Conservation (phyloP, 2,113 vertebrate genomes). For the Petrocephalus zakoni region DNA sequence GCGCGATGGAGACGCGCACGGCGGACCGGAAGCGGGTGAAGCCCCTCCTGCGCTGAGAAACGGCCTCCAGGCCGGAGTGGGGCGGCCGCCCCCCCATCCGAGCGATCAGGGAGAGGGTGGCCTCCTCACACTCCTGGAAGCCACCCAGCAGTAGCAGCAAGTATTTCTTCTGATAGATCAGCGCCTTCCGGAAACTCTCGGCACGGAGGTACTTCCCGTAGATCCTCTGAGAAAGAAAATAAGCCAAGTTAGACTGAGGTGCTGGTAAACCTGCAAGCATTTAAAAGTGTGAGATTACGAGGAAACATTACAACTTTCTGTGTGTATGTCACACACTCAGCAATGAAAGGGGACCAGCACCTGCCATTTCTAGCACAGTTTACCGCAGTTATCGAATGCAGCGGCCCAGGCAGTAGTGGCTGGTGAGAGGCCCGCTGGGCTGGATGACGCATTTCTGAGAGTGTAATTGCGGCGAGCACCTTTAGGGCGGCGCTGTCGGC, state of each 20-base stretch:
- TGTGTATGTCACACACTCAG: background rate
- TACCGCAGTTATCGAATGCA: background rate
- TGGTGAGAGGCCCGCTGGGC: background rate
- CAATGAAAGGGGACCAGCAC: background rate
- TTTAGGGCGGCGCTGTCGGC: slow-evolving; percentile 73
- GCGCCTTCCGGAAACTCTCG: slow-evolving; percentile 93
- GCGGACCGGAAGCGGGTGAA: slow-evolving; percentile 84
- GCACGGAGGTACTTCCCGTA: slow-evolving; percentile 88
- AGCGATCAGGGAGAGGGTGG: slow-evolving; percentile 78
- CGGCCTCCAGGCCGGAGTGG: slow-evolving; percentile 59
- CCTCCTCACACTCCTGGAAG: slow-evolving; percentile 95
- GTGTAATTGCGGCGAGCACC: slow-evolving; percentile 49
- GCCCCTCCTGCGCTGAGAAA: slow-evolving; percentile 61
- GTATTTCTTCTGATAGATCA: slow-evolving; percentile 97
- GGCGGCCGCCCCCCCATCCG: slow-evolving; percentile 78
- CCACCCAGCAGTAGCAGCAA: slow-evolving; percentile 86
- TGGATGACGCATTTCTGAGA: background rate
- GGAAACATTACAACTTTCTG: too few species aligned
- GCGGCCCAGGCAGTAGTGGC: background rate
- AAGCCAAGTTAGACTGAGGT: background rate
- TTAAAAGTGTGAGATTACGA: background rate
- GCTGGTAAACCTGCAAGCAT: background rate
- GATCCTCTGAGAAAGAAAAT: slow-evolving; percentile 65
- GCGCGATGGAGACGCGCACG: slow-evolving; percentile 80
- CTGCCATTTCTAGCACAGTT: background rate